Conservation (phyloP, 35 echinoderm and acorn worm genomes). For the Hemicentrotus pulcherrimus region DNA sequence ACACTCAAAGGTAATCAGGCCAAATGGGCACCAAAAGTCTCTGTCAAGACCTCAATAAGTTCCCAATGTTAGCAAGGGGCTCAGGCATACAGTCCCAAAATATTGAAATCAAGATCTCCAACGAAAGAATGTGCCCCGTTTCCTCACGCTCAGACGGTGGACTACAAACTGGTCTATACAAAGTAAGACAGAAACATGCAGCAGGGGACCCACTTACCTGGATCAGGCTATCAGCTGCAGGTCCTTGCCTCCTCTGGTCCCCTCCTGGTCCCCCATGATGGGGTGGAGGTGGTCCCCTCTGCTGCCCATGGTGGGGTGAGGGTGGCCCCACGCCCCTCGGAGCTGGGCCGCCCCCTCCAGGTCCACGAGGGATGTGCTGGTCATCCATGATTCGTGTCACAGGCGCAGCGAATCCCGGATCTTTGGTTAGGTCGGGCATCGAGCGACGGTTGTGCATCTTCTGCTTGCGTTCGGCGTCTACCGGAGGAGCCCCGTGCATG, state of each 20-base stretch:
- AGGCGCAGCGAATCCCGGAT: background rate
- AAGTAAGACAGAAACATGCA: background rate
- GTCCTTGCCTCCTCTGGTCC: slow-evolving; percentile 40
- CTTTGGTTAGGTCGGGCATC: slow-evolving; percentile 58
- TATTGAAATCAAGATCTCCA: too few relatives aligned
- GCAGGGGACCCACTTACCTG: slow-evolving; percentile 42
- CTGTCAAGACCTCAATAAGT: too few relatives aligned
- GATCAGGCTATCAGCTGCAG: slow-evolving; percentile 45
- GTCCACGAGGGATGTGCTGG: background rate
- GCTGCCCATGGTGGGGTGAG: slow-evolving; percentile 8
- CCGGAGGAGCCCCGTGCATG: slow-evolving; percentile 25
- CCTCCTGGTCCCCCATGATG: slow-evolving; percentile 35
- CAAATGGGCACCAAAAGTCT: too few relatives aligned
- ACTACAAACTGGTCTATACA: background rate
- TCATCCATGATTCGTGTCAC: slow-evolving; percentile 29
- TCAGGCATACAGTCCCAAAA: too few relatives aligned
- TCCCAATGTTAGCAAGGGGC: too few relatives aligned
- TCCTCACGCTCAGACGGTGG: too few relatives aligned
- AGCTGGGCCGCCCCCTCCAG: slow-evolving; percentile 35
- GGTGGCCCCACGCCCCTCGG: slow-evolving; percentile 27
- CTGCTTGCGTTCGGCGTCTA: slow-evolving; percentile 65
- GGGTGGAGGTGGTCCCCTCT: slow-evolving; percentile 16
- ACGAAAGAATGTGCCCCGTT: too few relatives aligned
- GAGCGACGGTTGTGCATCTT: slow-evolving; percentile 84
- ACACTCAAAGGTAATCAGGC: too few relatives aligned